Evolutionary conservation across 1,140 invertebrate species (phyloP).

Genomic region (Lithobius niger): DNA sequence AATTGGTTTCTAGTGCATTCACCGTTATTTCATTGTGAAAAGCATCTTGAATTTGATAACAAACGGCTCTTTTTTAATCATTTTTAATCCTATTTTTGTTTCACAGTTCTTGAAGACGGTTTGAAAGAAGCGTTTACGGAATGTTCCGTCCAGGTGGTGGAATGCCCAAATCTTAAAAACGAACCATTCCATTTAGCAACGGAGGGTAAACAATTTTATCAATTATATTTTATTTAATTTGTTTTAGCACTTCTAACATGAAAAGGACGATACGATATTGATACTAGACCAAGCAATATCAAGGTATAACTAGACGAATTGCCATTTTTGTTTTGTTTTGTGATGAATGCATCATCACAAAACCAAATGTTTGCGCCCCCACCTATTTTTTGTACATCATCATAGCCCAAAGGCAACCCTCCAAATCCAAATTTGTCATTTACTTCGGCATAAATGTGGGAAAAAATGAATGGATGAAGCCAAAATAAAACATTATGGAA

Average conservation of each 20-base stretch:
- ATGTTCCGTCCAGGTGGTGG: constrained; percentile 53
- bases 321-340: background rate
- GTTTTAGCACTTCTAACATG: background rate
- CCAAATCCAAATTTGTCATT: no score
- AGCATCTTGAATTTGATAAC: no score
- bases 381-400: background rate
- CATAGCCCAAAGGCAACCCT: no score
- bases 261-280: background rate
- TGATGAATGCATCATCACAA: background rate
- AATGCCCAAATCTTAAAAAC: constrained; percentile 68
- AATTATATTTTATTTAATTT: background rate
- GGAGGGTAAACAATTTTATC: constrained; percentile 41
- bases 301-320: background rate
- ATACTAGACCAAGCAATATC: background rate
- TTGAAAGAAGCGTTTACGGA: constrained; percentile 53
- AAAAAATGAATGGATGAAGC: background rate
- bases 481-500: background rate
- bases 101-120: constrained; percentile 29
- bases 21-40: no score
- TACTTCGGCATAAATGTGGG: no score
- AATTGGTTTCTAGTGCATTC: no score
- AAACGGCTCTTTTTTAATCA: no score
- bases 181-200: constrained; percentile 59
- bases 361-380: background rate
- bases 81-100: background rate